These are phyloP conservation scores for Archivesica marissinica DNA, from an alignment of 1,140 invertebrate species.

Conservation along the genomic window DNA sequence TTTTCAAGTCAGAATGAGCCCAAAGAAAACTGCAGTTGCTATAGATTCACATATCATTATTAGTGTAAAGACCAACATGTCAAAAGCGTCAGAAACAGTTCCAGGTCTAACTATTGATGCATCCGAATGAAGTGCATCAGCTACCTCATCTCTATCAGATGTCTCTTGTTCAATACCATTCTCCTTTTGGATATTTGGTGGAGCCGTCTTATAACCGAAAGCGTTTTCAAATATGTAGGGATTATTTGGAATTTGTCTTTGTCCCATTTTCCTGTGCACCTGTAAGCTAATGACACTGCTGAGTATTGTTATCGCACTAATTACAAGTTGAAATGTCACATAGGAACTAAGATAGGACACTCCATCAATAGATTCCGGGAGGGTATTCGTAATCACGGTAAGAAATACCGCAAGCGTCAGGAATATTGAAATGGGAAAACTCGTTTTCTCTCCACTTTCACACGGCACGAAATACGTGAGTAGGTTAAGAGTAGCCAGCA, in stretches of 20 bases:
- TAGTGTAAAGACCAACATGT: not conserved
- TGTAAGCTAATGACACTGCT: not conserved
- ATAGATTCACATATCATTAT: constrained; percentile 15
- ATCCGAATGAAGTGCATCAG: not conserved
- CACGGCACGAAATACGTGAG: constrained; percentile 21
- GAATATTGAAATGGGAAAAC: constrained; percentile 19
- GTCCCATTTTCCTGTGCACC: not conserved
- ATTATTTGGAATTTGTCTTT: constrained; percentile 1
- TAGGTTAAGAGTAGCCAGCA: not conserved
- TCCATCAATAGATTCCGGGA: constrained; percentile 23
- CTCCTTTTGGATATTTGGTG: too few relatives aligned
- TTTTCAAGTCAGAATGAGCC: constrained; percentile 2
- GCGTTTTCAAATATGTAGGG: not conserved
- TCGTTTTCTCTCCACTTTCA: constrained; percentile 30
- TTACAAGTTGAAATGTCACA: constrained; percentile 5
- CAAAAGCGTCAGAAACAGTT: constrained; percentile 9
- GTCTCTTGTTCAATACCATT: not conserved
- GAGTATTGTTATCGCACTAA: not conserved
- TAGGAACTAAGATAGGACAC: not conserved
- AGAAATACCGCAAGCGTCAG: constrained; percentile 8
- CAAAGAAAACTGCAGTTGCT: not conserved
- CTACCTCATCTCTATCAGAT: not conserved
- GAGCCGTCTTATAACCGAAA: not conserved
- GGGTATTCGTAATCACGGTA: not conserved
- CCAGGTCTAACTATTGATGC: not conserved